Conservation (phyloP, 2,797 vertebrate species). For the Chloroceryle inda region DNA sequence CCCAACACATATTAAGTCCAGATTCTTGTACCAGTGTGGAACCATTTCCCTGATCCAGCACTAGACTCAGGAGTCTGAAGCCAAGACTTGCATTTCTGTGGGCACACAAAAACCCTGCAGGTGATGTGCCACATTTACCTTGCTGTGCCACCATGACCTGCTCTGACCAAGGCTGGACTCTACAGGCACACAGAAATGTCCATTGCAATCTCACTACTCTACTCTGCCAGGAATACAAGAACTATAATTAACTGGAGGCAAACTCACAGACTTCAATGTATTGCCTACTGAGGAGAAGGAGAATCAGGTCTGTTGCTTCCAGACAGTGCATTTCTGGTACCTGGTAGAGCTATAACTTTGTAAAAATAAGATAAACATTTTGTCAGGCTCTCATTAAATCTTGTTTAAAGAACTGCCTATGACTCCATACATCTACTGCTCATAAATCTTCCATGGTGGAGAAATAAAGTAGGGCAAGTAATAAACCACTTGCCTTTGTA, state of each 20-base stretch:
- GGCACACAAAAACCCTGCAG: not conserved
- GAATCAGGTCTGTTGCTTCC: not conserved
- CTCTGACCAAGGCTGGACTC: not conserved
- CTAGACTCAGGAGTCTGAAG: not conserved
- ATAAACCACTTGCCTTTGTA: not conserved
- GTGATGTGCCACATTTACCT: not conserved
- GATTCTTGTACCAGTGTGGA: not conserved
- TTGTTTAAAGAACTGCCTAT: not conserved
- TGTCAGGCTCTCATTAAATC: not conserved
- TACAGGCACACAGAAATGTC: not conserved
- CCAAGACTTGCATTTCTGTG: not conserved
- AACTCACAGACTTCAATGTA: not conserved
- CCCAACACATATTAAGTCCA: not conserved
- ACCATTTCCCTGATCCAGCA: not conserved
- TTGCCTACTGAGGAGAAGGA: not conserved
- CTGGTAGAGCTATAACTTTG: not conserved
- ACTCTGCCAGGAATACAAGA: not conserved
- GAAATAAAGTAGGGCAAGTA: not conserved
- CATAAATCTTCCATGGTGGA: not conserved
- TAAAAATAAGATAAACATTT: not conserved
- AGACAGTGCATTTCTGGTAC: not conserved
- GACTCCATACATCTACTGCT: not conserved
- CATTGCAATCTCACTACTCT: not conserved
- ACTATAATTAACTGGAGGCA: not conserved
- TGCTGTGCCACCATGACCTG: not conserved